phyloP scores from a whole-genome alignment of 2,113 vertebrate genomes.

The Rhinichthys klamathensis region DNA sequence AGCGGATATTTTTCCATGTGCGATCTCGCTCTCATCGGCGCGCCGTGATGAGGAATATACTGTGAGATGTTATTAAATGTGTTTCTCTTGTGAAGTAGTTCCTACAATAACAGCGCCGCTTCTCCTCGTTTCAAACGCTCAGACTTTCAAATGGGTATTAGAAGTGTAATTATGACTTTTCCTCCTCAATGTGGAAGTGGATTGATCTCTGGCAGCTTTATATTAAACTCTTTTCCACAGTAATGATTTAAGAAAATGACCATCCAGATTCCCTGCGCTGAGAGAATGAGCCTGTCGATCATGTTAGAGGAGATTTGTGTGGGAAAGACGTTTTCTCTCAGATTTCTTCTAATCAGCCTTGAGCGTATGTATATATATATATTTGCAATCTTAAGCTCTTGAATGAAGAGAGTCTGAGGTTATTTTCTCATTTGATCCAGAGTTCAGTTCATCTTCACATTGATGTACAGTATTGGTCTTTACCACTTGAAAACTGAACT shows the following conservation, averaged over 20 bases:
- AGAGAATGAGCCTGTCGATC: background rate
- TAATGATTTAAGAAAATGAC: background rate
- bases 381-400: background rate
- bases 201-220: constrained; percentile 41
- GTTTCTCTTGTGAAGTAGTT: background rate
- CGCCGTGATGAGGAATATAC: background rate
- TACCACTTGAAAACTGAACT: no score
- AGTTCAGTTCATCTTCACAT: no score
- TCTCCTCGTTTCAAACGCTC: constrained; percentile 38
- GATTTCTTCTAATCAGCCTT: constrained; percentile 27
- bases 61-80: background rate
- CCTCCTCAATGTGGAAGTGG: constrained; percentile 39
- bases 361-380: background rate
- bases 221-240: background rate
- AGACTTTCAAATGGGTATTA: constrained; percentile 43
- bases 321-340: background rate
- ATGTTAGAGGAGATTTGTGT: background rate
- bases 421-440: no score
- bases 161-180: constrained; percentile 46
- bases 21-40: background rate
- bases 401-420: no score
- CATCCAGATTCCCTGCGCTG: background rate
- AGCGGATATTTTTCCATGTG: background rate
- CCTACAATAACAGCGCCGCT: constrained; percentile 22
- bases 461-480: no score